Evolutionary conservation across 2,888 invertebrate species (phyloP).

Genomic region (Pristionchus arcanus): DNA sequence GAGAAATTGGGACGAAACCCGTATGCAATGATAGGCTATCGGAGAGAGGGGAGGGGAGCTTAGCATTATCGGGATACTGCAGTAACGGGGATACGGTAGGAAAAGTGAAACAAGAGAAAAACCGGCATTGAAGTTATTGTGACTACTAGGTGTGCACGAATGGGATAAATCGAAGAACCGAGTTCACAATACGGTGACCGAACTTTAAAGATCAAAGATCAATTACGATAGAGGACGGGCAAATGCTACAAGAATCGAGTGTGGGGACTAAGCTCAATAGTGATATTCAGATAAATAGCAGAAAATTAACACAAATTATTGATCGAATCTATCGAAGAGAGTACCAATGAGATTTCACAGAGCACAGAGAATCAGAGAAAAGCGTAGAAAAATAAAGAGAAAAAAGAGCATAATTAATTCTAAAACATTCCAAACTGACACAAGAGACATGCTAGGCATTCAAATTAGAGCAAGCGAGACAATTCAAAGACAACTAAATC

Average conservation of each 20-base stretch:
- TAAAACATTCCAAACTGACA: slow-evolving; percentile 39
- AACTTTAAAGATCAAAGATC: slow-evolving; percentile 23
- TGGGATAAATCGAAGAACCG: slow-evolving; percentile 43
- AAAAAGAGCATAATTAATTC: not conserved
- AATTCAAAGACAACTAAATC: not conserved
- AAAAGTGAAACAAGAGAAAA: slow-evolving; percentile 14
- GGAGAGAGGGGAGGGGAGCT: not conserved
- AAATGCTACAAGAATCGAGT: slow-evolving; percentile 23
- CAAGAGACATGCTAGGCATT: slow-evolving; percentile 33
- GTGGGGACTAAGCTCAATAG: not conserved
- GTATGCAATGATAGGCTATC: not conserved
- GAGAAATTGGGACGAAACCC: not conserved
- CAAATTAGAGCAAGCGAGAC: slow-evolving; percentile 13
- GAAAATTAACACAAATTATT: slow-evolving; percentile 49
- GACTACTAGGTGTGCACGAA: slow-evolving; percentile 25
- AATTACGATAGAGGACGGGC: not conserved
- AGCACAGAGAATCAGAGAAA: slow-evolving; percentile 31
- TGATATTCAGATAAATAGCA: slow-evolving; percentile 29
- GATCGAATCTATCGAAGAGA: slow-evolving; percentile 48
- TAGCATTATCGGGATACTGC: slow-evolving; percentile 15
- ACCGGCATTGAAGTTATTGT: slow-evolving; percentile 24
- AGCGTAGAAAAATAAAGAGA: not conserved
- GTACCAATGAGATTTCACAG: slow-evolving; percentile 26
- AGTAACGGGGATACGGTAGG: slow-evolving; percentile 35
- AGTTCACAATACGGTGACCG: slow-evolving; percentile 28